Conservation (phyloP, 2,797 vertebrate species). For the Dendrocincla fuliginosa region DNA sequence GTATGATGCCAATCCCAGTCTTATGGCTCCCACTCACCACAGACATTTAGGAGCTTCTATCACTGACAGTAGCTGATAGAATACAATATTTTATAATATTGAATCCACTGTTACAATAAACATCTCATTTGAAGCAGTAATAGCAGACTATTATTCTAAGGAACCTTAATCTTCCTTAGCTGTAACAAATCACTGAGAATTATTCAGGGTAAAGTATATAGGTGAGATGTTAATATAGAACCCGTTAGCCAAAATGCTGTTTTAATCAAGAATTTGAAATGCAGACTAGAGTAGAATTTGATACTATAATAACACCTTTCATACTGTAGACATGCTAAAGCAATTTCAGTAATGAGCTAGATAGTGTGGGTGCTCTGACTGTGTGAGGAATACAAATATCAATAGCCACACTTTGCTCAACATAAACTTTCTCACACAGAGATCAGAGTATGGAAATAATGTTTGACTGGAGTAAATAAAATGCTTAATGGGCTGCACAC, state of each 20-base stretch:
- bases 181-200: conserved; percentile 46
- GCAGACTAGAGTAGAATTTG: conserved; percentile 51
- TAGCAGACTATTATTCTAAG: conserved; percentile 59
- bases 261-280: conserved; percentile 65
- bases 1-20: neutral
- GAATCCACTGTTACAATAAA: conserved; percentile 53
- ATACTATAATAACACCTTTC: conserved; percentile 62
- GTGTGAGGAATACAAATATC: conserved; percentile 13
- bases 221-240: conserved; percentile 43
- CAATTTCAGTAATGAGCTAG: conserved; percentile 44
- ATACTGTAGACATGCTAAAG: conserved; percentile 47
- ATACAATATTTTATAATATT: conserved; percentile 11
- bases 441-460: neutral
- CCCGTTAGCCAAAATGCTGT: conserved; percentile 35
- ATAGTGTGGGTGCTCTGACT: neutral
- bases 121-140: conserved; percentile 63
- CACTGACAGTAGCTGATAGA: neutral
- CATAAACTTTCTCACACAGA: neutral
- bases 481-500: neutral
- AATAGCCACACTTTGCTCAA: conserved; percentile 9
- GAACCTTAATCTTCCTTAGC: conserved; percentile 59
- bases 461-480: neutral
- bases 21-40: neutral
- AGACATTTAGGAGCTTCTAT: neutral
- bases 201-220: conserved; percentile 31